Base-by-base conservation (phyloP, 2,113 vertebrate species). In the Clarias gariepinus region DNA sequence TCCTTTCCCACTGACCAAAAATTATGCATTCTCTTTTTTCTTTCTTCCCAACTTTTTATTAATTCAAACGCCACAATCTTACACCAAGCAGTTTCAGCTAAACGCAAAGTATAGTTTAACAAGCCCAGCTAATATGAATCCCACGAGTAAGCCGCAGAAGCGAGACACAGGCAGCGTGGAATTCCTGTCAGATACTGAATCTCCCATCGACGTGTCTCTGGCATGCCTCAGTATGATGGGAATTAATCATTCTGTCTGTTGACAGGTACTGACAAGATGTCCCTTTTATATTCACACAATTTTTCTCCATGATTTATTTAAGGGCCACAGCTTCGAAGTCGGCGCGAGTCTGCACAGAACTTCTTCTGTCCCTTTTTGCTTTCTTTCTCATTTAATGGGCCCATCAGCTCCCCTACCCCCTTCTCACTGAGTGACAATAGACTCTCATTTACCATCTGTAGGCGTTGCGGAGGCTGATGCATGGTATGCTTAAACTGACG, bases 1-100 rank as follows among this genome's bases (percentile, higher is more conserved):
- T n/a, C 28, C 28, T 8, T 36, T 60, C 28, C 28, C 10, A 81
- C 57, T 81, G 78, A 18, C 69, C 28, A 82, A 79, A 85, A 89
- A 93, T 95, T 94, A 90, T 82, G 87, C 89, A 94, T 93, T 94
- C 93, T 89, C 90, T 94, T 92, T 92, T 93, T 93, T 94, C 92
- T 93, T 92, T 89, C 80, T 88, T 83, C 4, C 78, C 82, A 88
- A 89, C 86, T 90, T 88, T 85, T 88, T 91, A 93, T 94, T 94
- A 92, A 94, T 93, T 94, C 90, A 92, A 92, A 92, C 91, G 84
- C 76, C 86, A 11, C 89, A 53, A 81, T 89, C 85, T 90, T 88
- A 64, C 86, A 83, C 58, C 89, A 84, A 80, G 80, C 91, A 84
- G 90, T 76, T 78, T 79, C 81, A 80, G 80, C 63, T 86, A 90